A percentile compares a stretch with the other conserved stretches of the same genome.
Evolutionary conservation across 2,113 vertebrate species (phyloP).

Genomic region (Caloenas nicobarica): DNA sequence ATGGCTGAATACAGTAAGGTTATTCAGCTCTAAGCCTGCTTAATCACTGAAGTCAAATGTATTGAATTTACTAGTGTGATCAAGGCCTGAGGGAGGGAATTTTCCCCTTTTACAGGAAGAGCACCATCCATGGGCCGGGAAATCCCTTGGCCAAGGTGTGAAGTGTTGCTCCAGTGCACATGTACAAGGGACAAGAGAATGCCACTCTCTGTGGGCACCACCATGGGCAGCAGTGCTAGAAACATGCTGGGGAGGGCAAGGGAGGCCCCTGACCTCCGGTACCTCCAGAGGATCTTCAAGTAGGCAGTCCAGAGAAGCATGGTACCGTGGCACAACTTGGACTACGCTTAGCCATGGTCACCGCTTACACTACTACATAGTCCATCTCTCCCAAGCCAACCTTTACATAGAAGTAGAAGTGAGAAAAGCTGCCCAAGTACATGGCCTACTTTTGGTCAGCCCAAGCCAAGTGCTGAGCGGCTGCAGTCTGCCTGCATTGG

Average conservation of each 20-base stretch:
- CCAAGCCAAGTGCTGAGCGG: background rate
- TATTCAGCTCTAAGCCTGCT: slow-evolving; percentile 50
- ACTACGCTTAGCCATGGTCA: background rate
- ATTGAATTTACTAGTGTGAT: slow-evolving; percentile 46
- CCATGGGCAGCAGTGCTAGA: rapidly evolving
- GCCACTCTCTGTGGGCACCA: background rate
- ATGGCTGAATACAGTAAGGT: slow-evolving; percentile 55
- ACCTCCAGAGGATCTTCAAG: background rate
- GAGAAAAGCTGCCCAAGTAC: background rate
- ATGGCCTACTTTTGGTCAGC: background rate
- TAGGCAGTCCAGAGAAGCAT: background rate
- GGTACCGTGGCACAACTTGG: background rate
- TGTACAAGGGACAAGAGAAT: background rate
- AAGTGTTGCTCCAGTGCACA: background rate
- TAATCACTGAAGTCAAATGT: slow-evolving; percentile 45
- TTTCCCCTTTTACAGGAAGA: background rate
- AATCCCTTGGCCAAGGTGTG: background rate
- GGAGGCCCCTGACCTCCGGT: background rate
- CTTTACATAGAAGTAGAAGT: background rate
- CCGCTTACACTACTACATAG: background rate
- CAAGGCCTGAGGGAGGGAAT: background rate
- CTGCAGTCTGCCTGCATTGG: background rate
- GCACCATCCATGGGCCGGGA: background rate
- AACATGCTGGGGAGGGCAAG: background rate
- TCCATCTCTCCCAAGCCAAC: background rate